A percentile compares a stretch with the other conserved stretches of the same genome.
These are phyloP conservation scores for Enteromius argenteus DNA, from an alignment of 2,797 vertebrate genomes.

Conservation along the genomic window DNA sequence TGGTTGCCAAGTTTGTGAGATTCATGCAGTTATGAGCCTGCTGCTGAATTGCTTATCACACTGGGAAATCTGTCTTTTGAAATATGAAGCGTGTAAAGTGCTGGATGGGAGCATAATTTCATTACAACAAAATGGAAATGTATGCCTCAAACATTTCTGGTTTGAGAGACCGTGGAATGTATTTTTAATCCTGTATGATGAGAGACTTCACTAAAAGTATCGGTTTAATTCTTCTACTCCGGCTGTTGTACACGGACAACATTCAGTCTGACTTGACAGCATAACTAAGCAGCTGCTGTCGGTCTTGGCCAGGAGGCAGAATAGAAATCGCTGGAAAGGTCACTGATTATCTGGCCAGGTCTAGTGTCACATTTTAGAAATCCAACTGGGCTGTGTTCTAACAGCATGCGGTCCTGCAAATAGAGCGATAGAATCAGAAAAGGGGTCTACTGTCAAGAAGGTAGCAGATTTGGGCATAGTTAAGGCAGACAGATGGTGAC, in stretches of 20 bases:
- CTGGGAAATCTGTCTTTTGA: constrained; percentile 32
- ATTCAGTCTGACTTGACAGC: constrained; percentile 44
- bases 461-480: constrained; percentile 36
- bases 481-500: constrained; percentile 51
- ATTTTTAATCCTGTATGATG: neutral
- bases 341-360: constrained; percentile 68
- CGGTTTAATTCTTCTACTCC: neutral
- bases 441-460: constrained; percentile 60
- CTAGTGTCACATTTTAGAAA: constrained; percentile 65
- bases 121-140: constrained; percentile 50
- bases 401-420: constrained; percentile 66
- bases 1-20: constrained; percentile 42
- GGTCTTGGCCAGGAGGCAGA: constrained; percentile 52
- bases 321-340: constrained; percentile 65
- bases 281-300: constrained; percentile 66
- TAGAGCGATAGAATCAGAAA: constrained; percentile 68
- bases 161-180: neutral
- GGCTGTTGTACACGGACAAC: neutral
- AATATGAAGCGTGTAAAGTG: constrained; percentile 39
- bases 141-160: neutral
- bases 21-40: constrained; percentile 39
- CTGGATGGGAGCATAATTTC: constrained; percentile 50
- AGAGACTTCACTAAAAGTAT: neutral
- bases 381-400: constrained; percentile 67
- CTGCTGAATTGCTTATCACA: constrained; percentile 49